These are phyloP conservation scores for Mantis religiosa DNA, from an alignment of 2,888 invertebrate genomes.

Conservation along the genomic window DNA sequence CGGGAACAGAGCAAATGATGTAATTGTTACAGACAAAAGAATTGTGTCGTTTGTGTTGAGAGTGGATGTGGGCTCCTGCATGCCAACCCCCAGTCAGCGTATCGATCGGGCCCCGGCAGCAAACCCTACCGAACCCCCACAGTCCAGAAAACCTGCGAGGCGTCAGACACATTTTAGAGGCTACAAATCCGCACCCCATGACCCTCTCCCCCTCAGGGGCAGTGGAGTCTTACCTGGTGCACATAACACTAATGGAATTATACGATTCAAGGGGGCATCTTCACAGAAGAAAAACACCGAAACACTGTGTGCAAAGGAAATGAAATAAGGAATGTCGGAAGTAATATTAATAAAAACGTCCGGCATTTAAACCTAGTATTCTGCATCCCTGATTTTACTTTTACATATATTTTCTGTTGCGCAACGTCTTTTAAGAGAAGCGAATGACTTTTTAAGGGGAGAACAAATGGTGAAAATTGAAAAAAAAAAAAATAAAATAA, in stretches of 20 bases:
- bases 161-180: not conserved
- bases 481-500: no score
- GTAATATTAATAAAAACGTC: no score
- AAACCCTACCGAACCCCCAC: not conserved
- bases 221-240: not conserved
- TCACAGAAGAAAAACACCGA: not conserved
- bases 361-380: no score
- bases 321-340: no score
- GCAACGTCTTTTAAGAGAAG: no score
- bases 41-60: not conserved
- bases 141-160: not conserved
- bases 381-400: no score
- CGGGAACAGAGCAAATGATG: not conserved
- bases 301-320: no score
- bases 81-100: not conserved
- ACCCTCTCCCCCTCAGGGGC: not conserved
- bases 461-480: no score
- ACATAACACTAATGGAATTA: not conserved
- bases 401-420: no score
- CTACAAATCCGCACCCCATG: not conserved
- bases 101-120: not conserved
- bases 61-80: not conserved
- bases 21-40: not conserved
- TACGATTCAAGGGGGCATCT: not conserved
- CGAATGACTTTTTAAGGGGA: no score